Base-by-base conservation (phyloP, 2,888 invertebrate species). In the Galerucella calmariensis region DNA sequence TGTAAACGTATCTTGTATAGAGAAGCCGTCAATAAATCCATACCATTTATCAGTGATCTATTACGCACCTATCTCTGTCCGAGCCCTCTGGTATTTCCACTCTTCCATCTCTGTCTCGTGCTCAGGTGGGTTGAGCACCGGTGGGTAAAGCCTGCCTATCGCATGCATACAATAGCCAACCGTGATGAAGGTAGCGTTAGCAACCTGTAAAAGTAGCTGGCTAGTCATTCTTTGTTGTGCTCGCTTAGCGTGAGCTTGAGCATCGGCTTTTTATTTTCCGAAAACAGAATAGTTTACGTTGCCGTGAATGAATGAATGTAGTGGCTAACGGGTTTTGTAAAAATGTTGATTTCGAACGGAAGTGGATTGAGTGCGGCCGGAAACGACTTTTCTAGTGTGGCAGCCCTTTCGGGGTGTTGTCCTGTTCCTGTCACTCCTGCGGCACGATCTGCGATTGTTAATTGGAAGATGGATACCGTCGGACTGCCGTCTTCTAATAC, bases 401-500 rank as follows among this genome's bases (percentile, higher is more conserved):
- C 87, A 80, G 87, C 86, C 77, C 82, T 87, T 77, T 86, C 87
- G 73, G 87, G 87, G 75, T 88, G 88, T 80, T 87, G 87, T 83
- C 87, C 87, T 88, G 90, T 86, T 88, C 89, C 84, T 88, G 90
- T 88, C 88, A 90, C 90, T 88, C 91, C 89, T 88, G 89, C 83
- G 74, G 81, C 83, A 74, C 79, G 85, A 59, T 81, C 85, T 66
- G 84, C 86, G 72, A 85, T 87, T 78, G 85, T 87, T 81, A 86
- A 87, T 79, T 88, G 91, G 91, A 92, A 92, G 89, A 89, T 91
- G 91, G 92, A 92, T 90, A 85, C 91, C 90, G 72, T 84, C 77
- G 84, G 89, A 86, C 35, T 87, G 88, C 75, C 89, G 80, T 59
- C 63, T 14, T 90, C 89, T 80, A 90, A 88, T 85, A 88, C 89